A percentile compares a stretch with the other conserved stretches of the same genome.
Evolutionary conservation across 2,888 invertebrate species (phyloP).

Genomic region (Heteropelma amictum): DNA sequence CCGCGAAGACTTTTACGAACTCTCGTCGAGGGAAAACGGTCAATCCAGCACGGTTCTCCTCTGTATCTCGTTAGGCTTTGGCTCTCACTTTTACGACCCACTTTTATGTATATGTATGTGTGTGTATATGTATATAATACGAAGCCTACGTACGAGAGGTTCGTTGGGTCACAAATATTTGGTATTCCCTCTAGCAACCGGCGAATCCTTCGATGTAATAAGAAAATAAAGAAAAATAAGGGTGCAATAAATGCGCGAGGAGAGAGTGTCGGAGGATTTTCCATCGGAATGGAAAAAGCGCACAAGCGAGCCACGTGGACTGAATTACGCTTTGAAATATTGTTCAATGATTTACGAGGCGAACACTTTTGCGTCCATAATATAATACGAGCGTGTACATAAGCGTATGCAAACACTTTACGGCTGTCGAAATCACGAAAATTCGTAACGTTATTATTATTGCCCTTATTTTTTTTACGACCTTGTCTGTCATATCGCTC

Average conservation of each 20-base stretch:
- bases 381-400: too few relatives aligned
- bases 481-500: not conserved
- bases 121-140: not conserved
- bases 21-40: conserved; percentile 10
- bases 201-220: not conserved
- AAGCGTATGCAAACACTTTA: too few relatives aligned
- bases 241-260: conserved; percentile 33
- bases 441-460: not conserved
- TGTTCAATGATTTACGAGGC: conserved; percentile 19
- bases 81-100: conserved; percentile 62
- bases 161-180: conserved; percentile 35
- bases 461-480: not conserved
- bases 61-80: conserved; percentile 17
- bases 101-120: not conserved
- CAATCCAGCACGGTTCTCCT: conserved; percentile 43
- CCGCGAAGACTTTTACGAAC: conserved; percentile 13
- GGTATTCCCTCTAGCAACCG: conserved; percentile 36
- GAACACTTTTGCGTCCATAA: not conserved
- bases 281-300: too few relatives aligned
- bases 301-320: conserved; percentile 34
- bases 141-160: not conserved
- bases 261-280: too few relatives aligned
- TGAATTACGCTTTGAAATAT: conserved; percentile 17
- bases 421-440: not conserved
- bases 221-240: not conserved